A percentile compares a stretch with the other conserved stretches of the same genome.
Evolutionary conservation across 2,797 vertebrate genomes (phyloP).

Genomic region (Sitta carolinensis): DNA sequence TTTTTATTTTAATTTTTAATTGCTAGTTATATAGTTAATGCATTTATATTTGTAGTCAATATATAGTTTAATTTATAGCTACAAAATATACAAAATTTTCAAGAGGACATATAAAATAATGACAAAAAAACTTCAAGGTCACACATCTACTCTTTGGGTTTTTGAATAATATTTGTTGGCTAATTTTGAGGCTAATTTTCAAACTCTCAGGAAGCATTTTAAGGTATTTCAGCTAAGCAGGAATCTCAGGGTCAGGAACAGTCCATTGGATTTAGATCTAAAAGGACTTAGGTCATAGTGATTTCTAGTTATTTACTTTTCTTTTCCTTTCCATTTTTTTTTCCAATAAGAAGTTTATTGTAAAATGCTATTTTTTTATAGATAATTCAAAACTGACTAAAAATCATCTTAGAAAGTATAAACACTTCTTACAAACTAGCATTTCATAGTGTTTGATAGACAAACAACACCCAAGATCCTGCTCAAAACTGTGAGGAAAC

Average conservation of each 20-base stretch:
- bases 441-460: neutral
- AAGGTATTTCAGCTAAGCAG: neutral
- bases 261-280: neutral
- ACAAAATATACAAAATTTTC: neutral
- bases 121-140: neutral
- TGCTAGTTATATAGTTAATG: neutral
- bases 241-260: neutral
- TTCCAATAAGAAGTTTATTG: neutral
- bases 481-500: neutral
- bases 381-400: neutral
- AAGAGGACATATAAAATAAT: neutral
- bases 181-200: neutral
- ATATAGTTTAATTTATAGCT: neutral
- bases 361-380: neutral
- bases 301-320: neutral
- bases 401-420: neutral
- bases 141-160: neutral
- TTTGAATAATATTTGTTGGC: neutral
- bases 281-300: neutral
- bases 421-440: neutral
- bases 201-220: neutral
- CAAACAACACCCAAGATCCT: neutral
- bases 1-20: neutral
- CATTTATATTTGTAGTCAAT: neutral
- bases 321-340: fast-evolving